Evolutionary conservation across 2,113 vertebrate genomes (phyloP), one percentile per base, ranked within the genome.

Genomic region (Eulemur rufifrons): DNA sequence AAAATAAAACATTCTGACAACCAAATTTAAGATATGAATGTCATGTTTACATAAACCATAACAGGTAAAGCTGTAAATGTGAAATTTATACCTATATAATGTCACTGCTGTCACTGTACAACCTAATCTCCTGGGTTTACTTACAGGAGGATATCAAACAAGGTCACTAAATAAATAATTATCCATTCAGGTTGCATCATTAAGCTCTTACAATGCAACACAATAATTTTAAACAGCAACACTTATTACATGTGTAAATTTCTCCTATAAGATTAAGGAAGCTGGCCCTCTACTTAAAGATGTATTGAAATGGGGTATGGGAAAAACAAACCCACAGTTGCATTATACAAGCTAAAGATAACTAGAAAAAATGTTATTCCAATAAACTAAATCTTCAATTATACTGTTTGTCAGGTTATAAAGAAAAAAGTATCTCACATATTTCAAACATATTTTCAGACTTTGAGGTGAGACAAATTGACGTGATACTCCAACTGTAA

Each of bases 361-460:
- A 54, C 73, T 59, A 84, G 39, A 93, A 95, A 77, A 97, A 91
- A 95, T 1, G 25, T 74, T 89, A 96, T 95, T 93, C 82, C 78
- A 56, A 56, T 89, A 96, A 97, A 92, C 68, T 81, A 85, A 97
- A 97, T 87, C 84, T 97, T 98, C 95, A 98, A 84, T 89, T 95
- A 77, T 34, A 87, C 91, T 95, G 92, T 74, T 95, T 95, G 92
- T 63, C 87, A 96, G 42, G 34, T 88, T 21, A 66, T 71, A 39
- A 95, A 93, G 81, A 98, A 97, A 89, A n/a, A 92, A 54, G 12
- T 39, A 69, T 68, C 59, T 96, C 77, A 71, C 64, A 34, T 84
- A 83, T 73, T 93, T 89, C 47, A 95, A 91, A 89, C 45, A 76
- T 68, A 96, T 82, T 94, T 95, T 94, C 50, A 69, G 74, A n/a